phyloP scores from a whole-genome alignment of 2,113 vertebrate species.

The Cynoglossus semilaevis region DNA sequence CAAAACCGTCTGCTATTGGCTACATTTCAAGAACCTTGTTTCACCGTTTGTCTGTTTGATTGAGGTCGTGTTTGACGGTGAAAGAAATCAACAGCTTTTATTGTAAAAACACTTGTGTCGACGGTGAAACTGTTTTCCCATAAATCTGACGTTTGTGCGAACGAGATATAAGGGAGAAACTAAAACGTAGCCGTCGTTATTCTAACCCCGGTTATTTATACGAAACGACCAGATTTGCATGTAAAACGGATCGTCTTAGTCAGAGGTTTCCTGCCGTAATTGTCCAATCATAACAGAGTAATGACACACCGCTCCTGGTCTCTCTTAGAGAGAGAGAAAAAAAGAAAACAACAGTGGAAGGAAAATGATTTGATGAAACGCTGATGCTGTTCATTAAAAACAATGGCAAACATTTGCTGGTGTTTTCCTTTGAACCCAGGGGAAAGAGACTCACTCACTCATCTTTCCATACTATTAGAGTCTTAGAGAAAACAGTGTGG shows the following conservation, averaged over 20 bases:
- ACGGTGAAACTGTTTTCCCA: background rate
- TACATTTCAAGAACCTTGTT: too few species aligned
- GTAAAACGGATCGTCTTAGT: conserved; percentile 5
- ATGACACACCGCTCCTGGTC: conserved; percentile 44
- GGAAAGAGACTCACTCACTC: conserved; percentile 65
- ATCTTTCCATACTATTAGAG: conserved; percentile 71
- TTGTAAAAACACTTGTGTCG: conserved; percentile 7
- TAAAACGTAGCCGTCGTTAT: conserved; percentile 2
- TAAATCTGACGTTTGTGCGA: background rate
- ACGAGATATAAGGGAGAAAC: background rate
- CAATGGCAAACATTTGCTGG: conserved; percentile 61
- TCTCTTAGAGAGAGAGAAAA: conserved; percentile 22
- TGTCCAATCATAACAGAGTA: conserved; percentile 37
- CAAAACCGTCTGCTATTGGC: too few species aligned
- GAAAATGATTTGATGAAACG: conserved; percentile 44
- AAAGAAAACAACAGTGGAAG: conserved; percentile 50
- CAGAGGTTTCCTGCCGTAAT: conserved; percentile 21
- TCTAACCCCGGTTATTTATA: conserved; percentile 8
- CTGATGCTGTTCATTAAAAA: conserved; percentile 52
- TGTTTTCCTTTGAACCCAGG: conserved; percentile 52
- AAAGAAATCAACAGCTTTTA: background rate
- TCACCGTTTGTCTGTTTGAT: too few species aligned
- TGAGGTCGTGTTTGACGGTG: too few species aligned
- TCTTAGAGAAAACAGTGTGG: conserved; percentile 41
- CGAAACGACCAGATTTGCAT: conserved; percentile 9